A percentile compares a stretch with the other conserved stretches of the same genome.
Conservation (phyloP, 2,113 vertebrate species). For the Tragelaphus imberbis region DNA sequence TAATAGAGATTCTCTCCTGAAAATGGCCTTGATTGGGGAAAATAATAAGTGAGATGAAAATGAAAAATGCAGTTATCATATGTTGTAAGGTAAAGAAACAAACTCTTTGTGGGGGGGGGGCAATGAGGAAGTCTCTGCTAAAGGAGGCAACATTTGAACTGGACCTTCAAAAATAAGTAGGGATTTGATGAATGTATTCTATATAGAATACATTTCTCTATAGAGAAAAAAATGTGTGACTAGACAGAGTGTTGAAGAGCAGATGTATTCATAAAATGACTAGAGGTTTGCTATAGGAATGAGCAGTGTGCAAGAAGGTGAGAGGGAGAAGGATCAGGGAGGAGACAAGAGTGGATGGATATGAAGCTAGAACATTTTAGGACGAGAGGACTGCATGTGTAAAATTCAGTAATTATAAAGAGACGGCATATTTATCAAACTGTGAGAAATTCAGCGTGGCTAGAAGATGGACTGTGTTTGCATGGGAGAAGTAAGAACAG, state of each 20-base stretch:
- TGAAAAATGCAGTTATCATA: not conserved
- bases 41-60: not conserved
- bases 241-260: not conserved
- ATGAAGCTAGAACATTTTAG: not conserved
- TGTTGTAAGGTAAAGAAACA: not conserved
- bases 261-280: not conserved
- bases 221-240: not conserved
- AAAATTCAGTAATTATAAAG: not conserved
- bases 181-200: not conserved
- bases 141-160: not conserved
- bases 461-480: not conserved
- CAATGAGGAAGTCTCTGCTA: not conserved
- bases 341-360: not conserved
- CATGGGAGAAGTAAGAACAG: not conserved
- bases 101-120: not conserved
- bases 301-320: not conserved
- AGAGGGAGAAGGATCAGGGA: not conserved
- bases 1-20: not conserved
- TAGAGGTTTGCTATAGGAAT: not conserved
- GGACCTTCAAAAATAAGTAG: not conserved
- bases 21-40: not conserved
- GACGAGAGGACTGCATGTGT: not conserved
- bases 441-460: not conserved
- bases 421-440: not conserved
- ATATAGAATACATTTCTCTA: not conserved